Evolutionary conservation across 2,888 invertebrate genomes (phyloP).

Genomic region (Spodoptera littoralis): DNA sequence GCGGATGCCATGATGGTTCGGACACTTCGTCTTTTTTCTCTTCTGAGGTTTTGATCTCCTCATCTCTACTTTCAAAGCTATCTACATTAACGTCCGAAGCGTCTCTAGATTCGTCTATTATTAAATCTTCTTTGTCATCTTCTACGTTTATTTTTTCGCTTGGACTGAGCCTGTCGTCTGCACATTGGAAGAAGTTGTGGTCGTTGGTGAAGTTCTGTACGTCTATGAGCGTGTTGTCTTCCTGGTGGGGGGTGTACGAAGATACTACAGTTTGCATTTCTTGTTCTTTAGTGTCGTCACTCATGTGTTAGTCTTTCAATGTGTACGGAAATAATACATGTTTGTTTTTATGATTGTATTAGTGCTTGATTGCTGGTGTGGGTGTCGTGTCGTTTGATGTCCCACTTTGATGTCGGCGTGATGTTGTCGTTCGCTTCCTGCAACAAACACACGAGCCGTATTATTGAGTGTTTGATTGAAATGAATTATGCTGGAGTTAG

Average conservation of each 20-base stretch:
- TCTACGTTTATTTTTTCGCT: slow-evolving; percentile 78
- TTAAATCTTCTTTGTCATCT: slow-evolving; percentile 71
- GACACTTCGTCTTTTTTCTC: slow-evolving; percentile 64
- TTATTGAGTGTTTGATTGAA: slow-evolving; percentile 72
- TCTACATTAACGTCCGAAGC: slow-evolving; percentile 58
- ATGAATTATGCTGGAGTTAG: slow-evolving; percentile 43
- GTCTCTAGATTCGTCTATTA: slow-evolving; percentile 67
- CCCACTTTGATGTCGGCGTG: slow-evolving; percentile 75
- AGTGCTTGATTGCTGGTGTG: slow-evolving; percentile 75
- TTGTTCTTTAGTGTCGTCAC: slow-evolving; percentile 69
- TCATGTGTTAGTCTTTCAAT: slow-evolving; percentile 78
- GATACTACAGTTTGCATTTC: slow-evolving; percentile 84
- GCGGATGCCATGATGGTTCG: slow-evolving; percentile 94
- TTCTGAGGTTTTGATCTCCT: slow-evolving; percentile 51
- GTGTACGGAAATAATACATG: slow-evolving; percentile 79
- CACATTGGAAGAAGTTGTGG: slow-evolving; percentile 63
- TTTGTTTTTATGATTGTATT: slow-evolving; percentile 87
- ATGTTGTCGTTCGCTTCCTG: slow-evolving; percentile 76
- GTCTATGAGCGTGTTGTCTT: slow-evolving; percentile 62
- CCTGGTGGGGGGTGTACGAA: slow-evolving; percentile 70
- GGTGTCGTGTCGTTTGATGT: slow-evolving; percentile 75
- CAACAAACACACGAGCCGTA: slow-evolving; percentile 76
- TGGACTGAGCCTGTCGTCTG: slow-evolving; percentile 70
- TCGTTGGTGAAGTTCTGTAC: slow-evolving; percentile 56
- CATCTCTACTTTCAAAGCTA: slow-evolving; percentile 46